Percentiles rank a stretch among this genome's conserved stretches.
These are phyloP conservation scores for Macrosoma leucophasiata DNA, from an alignment of 2,888 invertebrate genomes.

Conservation along the genomic window DNA sequence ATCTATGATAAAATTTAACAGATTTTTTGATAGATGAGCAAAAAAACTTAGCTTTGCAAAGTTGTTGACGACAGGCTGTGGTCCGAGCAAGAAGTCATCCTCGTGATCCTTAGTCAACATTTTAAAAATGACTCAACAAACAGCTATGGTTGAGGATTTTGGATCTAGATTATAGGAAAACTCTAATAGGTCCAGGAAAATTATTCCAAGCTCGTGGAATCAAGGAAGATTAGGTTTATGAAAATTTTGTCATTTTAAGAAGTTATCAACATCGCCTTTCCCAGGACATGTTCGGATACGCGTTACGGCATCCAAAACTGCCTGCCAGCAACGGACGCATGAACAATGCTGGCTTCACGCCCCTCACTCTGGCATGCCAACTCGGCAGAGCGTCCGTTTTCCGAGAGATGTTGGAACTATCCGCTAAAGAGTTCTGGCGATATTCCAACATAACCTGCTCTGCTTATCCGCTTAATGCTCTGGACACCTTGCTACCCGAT, in stretches of 20 bases:
- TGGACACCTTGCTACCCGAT: constrained; percentile 96
- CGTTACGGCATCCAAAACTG: constrained; percentile 93
- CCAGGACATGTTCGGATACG: constrained; percentile 99
- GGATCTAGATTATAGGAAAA: too few relatives aligned
- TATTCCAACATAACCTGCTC: constrained; percentile 99
- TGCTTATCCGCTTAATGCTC: constrained; percentile 95
- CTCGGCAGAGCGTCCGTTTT: constrained; percentile 97
- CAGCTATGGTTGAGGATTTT: too few relatives aligned
- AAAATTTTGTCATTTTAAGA: not conserved
- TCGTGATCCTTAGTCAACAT: too few relatives aligned
- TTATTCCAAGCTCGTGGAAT: too few relatives aligned
- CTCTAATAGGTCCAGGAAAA: too few relatives aligned
- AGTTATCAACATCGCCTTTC: constrained; percentile 20
- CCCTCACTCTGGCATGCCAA: constrained; percentile 96
- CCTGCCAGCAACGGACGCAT: constrained; percentile 94
- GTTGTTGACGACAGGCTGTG: too few relatives aligned
- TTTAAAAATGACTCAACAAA: too few relatives aligned
- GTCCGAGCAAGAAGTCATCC: too few relatives aligned
- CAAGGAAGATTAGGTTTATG: too few relatives aligned
- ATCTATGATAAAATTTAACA: too few relatives aligned
- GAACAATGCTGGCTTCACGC: constrained; percentile 94
- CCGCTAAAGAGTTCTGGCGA: constrained; percentile 97
- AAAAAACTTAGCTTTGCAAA: too few relatives aligned
- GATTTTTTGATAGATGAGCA: too few relatives aligned
- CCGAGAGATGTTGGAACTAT: constrained; percentile 97